Base-by-base conservation (phyloP, 92 coral and sea anemone genomes). In the Porites lobata region DNA sequence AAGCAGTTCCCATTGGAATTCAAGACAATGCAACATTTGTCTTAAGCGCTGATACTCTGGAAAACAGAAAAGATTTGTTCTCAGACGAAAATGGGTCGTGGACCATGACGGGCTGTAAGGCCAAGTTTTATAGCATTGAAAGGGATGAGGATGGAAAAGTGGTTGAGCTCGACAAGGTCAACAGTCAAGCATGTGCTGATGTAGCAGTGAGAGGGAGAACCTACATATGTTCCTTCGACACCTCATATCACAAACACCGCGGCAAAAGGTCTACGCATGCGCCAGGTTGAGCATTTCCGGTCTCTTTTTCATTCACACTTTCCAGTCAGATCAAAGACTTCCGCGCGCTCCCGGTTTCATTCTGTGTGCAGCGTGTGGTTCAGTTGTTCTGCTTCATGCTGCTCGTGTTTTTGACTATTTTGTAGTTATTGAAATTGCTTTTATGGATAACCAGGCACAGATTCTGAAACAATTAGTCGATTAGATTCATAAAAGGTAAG, bases 191-290 rank as follows among this genome's bases (percentile, higher is more conserved):
- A 43, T n/a, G 38, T 18, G 29, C 84, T 14, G 96, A 90, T 75
- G 73, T 93, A 56, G 88, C 79, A 50, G 94, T 93, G 43, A 53
- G 87, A 19, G 69, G 93, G 83, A 67, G 93, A 32, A 66, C 80
- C 12, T 92, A 89, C 79, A 22, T 9, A 62, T 69, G 80, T 71
- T 79, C 75, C 47, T 71, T 92, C 61, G 74, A 59, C 90, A 29
- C 78, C 70, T 19, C 67, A 26, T 92, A 85, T 76, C 88, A 93
- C 24, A 22, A 22, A 22, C 24, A 22, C 24, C 24, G 24, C 24
- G 24, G 24, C 24, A 22, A 22, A 22, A 22, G 24, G 24, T 22
- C 24, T 22, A 22, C 24, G 24, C 24, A 22, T 22, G 24, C 24
- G 24, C 24, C 24, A 22, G 24, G 24, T 22, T 22, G 24, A 22